Evolutionary conservation across 2,888 invertebrate genomes (phyloP).

Genomic region (Chymomyza fuscimana): DNA sequence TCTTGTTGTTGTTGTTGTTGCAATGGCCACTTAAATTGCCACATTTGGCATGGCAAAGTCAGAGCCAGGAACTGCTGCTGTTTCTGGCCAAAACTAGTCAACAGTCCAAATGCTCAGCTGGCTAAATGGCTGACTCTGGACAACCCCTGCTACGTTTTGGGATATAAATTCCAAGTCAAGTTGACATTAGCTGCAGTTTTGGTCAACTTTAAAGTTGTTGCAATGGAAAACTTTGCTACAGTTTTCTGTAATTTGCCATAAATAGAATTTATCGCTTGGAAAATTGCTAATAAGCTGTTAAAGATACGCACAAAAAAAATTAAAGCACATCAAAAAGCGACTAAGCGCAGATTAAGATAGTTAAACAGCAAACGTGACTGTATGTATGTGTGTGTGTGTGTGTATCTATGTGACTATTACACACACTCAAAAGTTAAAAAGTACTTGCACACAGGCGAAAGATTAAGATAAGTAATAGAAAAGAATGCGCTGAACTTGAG

Average conservation of each 20-base stretch:
- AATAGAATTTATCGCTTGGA: slow-evolving; percentile 72
- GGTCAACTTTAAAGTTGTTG: background rate
- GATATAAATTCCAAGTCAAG: background rate
- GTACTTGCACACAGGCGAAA: slow-evolving; percentile 4
- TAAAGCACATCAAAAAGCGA: slow-evolving; percentile 32
- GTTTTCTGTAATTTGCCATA: slow-evolving; percentile 55
- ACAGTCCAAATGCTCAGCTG: background rate
- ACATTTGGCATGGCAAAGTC: slow-evolving; percentile 54
- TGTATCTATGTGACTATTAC: slow-evolving; percentile 13
- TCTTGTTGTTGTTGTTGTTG: slow-evolving; percentile 43
- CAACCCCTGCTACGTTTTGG: background rate
- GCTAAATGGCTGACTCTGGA: background rate
- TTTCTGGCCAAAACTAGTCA: background rate
- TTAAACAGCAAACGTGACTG: slow-evolving; percentile 30
- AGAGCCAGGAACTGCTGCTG: background rate
- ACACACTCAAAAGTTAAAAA: slow-evolving; percentile 20
- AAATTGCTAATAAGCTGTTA: slow-evolving; percentile 67
- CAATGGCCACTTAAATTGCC: slow-evolving; percentile 60
- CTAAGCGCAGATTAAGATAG: slow-evolving; percentile 45
- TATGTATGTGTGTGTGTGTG: slow-evolving; percentile 12
- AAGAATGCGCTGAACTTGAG: background rate
- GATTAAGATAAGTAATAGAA: slow-evolving; percentile 46
- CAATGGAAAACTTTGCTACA: background rate
- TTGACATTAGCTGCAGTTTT: background rate
- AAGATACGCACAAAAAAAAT: background rate